Evolutionary conservation across 2,797 vertebrate genomes (phyloP).

Genomic region (Premnoplex brunnescens): DNA sequence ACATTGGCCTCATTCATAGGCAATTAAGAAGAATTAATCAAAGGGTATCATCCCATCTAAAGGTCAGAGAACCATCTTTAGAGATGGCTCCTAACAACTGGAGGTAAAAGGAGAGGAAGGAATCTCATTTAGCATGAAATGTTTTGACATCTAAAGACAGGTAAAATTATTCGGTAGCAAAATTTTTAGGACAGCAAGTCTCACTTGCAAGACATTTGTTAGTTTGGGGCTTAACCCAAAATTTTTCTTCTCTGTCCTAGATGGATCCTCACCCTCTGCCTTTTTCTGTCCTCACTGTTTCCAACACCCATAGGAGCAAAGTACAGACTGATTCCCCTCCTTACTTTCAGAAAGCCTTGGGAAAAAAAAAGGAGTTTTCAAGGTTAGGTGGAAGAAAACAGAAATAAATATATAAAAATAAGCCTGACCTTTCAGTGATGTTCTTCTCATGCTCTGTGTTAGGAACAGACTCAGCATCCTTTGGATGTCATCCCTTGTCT

Average conservation of each 20-base stretch:
- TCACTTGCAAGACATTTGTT: neutral
- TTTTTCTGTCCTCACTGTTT: neutral
- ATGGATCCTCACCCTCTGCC: neutral
- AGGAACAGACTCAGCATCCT: neutral
- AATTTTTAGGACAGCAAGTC: neutral
- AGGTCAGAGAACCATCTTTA: neutral
- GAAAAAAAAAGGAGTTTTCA: neutral
- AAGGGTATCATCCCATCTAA: neutral
- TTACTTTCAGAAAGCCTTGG: neutral
- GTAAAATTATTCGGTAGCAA: neutral
- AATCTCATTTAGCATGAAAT: neutral
- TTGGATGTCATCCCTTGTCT: neutral
- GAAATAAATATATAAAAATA: neutral
- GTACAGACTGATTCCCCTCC: neutral
- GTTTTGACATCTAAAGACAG: neutral
- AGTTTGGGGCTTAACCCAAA: neutral
- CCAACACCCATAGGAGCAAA: neutral
- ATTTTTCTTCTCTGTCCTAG: neutral
- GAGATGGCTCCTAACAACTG: accelerated
- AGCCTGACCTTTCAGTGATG: neutral
- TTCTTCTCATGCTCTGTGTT: neutral
- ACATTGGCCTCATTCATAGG: accelerated
- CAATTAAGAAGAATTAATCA: neutral
- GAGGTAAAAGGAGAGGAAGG: neutral
- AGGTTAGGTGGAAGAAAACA: neutral